phyloP scores from a whole-genome alignment of 2,888 invertebrate genomes.

The Therioaphis trifolii region DNA sequence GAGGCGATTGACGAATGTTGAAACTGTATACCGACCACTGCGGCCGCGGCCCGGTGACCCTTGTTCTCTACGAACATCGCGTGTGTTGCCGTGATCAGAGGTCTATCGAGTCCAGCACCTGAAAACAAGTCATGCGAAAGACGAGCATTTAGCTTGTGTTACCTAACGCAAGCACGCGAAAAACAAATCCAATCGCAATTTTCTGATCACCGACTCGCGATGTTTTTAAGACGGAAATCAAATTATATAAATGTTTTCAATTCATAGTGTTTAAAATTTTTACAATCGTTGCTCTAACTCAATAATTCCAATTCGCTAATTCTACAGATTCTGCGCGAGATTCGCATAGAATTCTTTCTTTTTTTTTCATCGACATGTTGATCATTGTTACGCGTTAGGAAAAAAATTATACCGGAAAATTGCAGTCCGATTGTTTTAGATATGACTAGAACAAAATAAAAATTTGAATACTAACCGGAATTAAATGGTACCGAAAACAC shows the following conservation, averaged over 20 bases:
- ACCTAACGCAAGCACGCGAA: background rate
- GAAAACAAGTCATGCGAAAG: background rate
- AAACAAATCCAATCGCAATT: background rate
- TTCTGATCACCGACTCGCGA: background rate
- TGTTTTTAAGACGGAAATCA: too few species aligned
- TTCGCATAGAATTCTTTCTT: too few species aligned
- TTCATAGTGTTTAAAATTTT: too few species aligned
- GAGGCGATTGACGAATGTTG: constrained; percentile 84
- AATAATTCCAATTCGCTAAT: too few species aligned
- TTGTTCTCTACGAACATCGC: constrained; percentile 88
- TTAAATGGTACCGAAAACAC: constrained; percentile 90
- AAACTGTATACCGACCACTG: constrained; percentile 92
- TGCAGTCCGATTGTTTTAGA: background rate
- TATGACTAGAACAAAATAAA: background rate
- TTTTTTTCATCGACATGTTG: too few species aligned
- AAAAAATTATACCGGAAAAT: constrained; percentile 31
- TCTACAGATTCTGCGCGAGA: too few species aligned
- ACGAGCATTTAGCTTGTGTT: too few species aligned
- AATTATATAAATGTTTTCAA: too few species aligned
- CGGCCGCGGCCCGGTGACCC: constrained; percentile 86
- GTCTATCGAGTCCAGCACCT: constrained; percentile 56
- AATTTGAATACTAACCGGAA: constrained; percentile 52
- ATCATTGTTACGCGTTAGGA: too few species aligned
- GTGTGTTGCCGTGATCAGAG: constrained; percentile 84
- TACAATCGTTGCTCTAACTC: too few species aligned